Evolutionary conservation across 1,140 invertebrate species (phyloP).

Genomic region (Caenorhabditis elegans): WBcel235 BX284605.5:19892001-19892500

Average conservation of each 20-base stretch:
- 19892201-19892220: constrained; percentile 57
- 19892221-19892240: constrained; percentile 46
- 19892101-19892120: neutral
- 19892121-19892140: neutral
- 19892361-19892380: neutral
- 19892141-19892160: neutral
- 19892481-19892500: too few relatives aligned
- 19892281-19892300: neutral
- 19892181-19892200: constrained; percentile 54
- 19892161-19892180: constrained; percentile 27
- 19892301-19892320: neutral
- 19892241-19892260: constrained; percentile 43
- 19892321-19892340: neutral
- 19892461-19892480: too few relatives aligned
- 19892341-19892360: neutral
- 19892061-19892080: neutral
- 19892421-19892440: too few relatives aligned
- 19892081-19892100: neutral
- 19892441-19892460: too few relatives aligned
- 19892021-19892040: neutral
- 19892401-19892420: too few relatives aligned
- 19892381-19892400: neutral
- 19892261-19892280: constrained; percentile 41
- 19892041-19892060: neutral
- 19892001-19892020: too few relatives aligned